These are phyloP conservation scores for Peromyscus eremicus DNA, from an alignment of 2,797 vertebrate species.

Conservation along the genomic window DNA sequence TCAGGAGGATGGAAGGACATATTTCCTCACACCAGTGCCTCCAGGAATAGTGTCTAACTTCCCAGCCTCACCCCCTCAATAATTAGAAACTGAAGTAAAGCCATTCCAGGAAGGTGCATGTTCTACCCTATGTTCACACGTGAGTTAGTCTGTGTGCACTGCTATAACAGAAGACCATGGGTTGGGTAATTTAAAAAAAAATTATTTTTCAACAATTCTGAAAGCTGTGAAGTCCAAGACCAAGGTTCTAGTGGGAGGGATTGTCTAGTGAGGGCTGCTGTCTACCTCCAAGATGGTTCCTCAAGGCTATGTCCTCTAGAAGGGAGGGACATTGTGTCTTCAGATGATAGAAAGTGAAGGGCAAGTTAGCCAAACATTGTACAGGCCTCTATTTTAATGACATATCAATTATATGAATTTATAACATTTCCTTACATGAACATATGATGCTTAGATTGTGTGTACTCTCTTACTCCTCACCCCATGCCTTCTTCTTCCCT, in stretches of 20 bases:
- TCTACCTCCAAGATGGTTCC: neutral
- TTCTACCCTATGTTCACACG: neutral
- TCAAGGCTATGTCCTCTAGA: neutral
- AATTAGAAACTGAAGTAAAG: slow-evolving; percentile 36
- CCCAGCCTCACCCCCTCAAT: neutral
- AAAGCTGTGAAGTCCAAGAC: neutral
- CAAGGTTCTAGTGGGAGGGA: neutral
- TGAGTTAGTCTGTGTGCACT: neutral
- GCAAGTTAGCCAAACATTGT: neutral
- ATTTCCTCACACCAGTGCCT: neutral
- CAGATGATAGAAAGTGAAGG: neutral
- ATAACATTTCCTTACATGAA: neutral
- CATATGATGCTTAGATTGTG: neutral
- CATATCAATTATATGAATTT: neutral
- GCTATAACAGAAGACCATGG: neutral
- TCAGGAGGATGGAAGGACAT: neutral
- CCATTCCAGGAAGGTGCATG: neutral
- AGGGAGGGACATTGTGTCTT: neutral
- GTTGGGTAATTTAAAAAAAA: neutral
- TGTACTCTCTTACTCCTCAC: neutral
- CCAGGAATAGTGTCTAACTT: neutral
- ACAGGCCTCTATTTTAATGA: neutral
- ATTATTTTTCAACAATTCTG: neutral
- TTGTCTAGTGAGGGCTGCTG: neutral
- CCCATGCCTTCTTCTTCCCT: neutral